Evolutionary conservation across 1,140 invertebrate genomes (phyloP), one percentile per base, ranked within the genome.

Genomic region (Dicyema japonicum): DNA sequence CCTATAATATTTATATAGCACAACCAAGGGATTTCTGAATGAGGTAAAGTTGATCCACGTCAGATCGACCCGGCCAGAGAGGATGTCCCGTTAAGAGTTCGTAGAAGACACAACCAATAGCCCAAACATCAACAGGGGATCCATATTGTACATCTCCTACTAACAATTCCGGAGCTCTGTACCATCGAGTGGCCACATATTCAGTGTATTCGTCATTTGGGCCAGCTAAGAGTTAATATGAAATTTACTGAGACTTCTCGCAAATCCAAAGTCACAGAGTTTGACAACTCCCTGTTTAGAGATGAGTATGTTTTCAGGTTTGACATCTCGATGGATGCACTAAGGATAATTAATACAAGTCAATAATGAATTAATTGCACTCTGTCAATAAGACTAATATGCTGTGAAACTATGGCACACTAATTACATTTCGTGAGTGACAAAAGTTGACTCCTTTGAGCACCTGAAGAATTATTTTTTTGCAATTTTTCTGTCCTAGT

Each of bases 221-320:
- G 19, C 26, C 15, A 22, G 19, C 9, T 27, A 15, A 29, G 7
- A 27, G 7, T 27, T 27, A 27, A 7, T 7, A 60, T 15, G 7
- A 22, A 22, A 9, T 17, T 13, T 22, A 72, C 78, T 88, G 34
- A 97, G 60, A 59, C 85, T 70, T 38, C 85, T 60, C 0, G 85
- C 85, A 50, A 97, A 97, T 15, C 85, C 85, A 52, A 97, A 97
- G 46, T 97, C 85, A 41, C 80, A 92, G 0, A 94, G 56, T 54
- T 94, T 94, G 11, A 94, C 74, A 15, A 85, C 65, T 0, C 78
- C 76, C 29, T 72, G 65, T 22, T 63, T 60, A 9, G 76, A 92
- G n/a, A 97, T 62, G 11, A 94, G 54, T 33, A 97, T 92, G 47
- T 97, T 97, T 58, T 97, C 85, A 2, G 85, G 85, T 46, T 94